Conservation (phyloP, 2,888 invertebrate genomes). For the Pollenia angustigena region DNA sequence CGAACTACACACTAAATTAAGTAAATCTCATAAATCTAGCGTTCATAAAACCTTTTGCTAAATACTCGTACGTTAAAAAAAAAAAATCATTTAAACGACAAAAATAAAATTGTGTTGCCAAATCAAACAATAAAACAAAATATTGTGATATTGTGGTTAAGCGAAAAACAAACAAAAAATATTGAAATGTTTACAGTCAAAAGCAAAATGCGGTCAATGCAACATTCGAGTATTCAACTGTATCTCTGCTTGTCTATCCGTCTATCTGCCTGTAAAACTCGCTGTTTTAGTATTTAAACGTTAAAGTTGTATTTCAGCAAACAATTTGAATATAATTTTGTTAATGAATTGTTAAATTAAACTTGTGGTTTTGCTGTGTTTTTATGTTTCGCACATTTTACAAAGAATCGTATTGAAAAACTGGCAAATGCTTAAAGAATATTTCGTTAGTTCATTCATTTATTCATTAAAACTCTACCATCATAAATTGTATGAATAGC, state of each 20-base stretch:
- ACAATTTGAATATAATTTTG: slow-evolving; percentile 31
- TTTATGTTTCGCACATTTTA: neutral
- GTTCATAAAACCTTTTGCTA: neutral
- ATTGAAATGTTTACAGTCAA: slow-evolving; percentile 3
- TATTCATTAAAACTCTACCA: neutral
- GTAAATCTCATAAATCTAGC: too few relatives aligned
- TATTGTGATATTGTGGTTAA: slow-evolving; percentile 16
- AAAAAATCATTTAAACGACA: neutral
- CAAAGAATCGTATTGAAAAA: neutral
- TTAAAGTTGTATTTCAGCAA: neutral
- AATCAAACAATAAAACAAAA: neutral
- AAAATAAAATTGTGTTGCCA: neutral
- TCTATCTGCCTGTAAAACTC: neutral
- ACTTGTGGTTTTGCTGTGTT: slow-evolving; percentile 28
- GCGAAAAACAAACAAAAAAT: neutral
- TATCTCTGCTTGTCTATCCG: neutral
- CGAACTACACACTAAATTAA: too few relatives aligned
- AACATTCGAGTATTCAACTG: slow-evolving; percentile 33
- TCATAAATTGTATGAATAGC: slow-evolving; percentile 23
- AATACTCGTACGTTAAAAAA: neutral
- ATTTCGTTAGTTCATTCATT: neutral
- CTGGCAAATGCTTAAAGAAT: neutral
- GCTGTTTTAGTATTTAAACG: slow-evolving; percentile 7
- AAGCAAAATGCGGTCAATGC: slow-evolving; percentile 55
- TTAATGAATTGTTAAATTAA: slow-evolving; percentile 54